These are phyloP conservation scores for Chelmon rostratus DNA, from an alignment of 2,797 vertebrate genomes.

Conservation along the genomic window DNA sequence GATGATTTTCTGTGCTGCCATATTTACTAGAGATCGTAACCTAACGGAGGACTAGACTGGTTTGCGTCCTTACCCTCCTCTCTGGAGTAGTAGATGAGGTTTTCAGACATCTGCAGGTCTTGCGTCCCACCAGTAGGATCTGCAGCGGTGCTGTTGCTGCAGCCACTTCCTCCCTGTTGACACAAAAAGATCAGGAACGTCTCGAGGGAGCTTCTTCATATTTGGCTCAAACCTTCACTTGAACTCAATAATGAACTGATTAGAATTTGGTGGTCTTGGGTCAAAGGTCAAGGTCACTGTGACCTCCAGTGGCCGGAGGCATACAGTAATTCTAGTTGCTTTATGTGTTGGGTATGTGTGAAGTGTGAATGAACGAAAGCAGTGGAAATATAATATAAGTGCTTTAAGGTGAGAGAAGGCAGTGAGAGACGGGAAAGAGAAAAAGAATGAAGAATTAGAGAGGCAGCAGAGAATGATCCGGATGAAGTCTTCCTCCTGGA, in stretches of 20 bases:
- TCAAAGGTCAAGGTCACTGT: too few relatives aligned
- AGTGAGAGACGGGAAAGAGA: conserved; percentile 5
- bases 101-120: conserved; percentile 94
- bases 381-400: too few relatives aligned
- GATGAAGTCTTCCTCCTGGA: conserved; percentile 58
- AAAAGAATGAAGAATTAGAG: neutral
- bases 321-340: too few relatives aligned
- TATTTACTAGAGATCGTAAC: neutral
- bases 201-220: too few relatives aligned
- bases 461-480: conserved; percentile 16
- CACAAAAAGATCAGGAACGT: too few relatives aligned
- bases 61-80: conserved; percentile 89
- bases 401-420: too few relatives aligned
- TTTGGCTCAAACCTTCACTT: too few relatives aligned
- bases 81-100: conserved; percentile 94
- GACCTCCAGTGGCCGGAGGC: too few relatives aligned
- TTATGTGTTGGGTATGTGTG: too few relatives aligned
- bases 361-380: too few relatives aligned
- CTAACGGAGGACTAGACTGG: neutral
- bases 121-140: conserved; percentile 65
- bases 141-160: conserved; percentile 36
- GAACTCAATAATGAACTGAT: too few relatives aligned
- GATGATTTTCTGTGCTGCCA: neutral
- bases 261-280: too few relatives aligned
- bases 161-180: conserved; percentile 64